Evolutionary conservation across 2,888 invertebrate genomes (phyloP).

Genomic region (Congeria kusceri): DNA sequence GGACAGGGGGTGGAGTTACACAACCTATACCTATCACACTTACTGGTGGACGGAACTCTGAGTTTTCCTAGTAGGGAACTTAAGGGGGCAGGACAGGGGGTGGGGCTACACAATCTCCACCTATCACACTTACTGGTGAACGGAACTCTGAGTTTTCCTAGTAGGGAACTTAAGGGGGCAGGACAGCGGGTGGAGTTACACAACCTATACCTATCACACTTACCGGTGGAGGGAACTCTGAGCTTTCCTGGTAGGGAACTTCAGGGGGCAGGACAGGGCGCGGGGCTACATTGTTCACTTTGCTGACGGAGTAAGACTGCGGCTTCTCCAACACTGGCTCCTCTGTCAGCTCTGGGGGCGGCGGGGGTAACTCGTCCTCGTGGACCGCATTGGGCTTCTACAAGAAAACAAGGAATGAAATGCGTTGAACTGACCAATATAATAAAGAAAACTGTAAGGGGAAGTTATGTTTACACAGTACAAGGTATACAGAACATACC

Average conservation of each 20-base stretch:
- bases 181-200: too few relatives aligned
- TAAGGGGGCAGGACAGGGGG: too few relatives aligned
- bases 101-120: too few relatives aligned
- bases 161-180: too few relatives aligned
- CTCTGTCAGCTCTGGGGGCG: constrained; percentile 76
- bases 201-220: constrained; percentile 32
- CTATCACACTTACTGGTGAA: too few relatives aligned
- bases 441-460: too few relatives aligned
- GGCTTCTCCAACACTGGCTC: constrained; percentile 44
- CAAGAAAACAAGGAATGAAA: background rate
- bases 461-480: too few relatives aligned
- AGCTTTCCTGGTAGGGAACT: constrained; percentile 36
- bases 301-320: constrained; percentile 16
- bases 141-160: too few relatives aligned
- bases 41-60: too few relatives aligned
- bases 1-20: background rate
- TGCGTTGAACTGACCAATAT: too few relatives aligned
- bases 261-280: constrained; percentile 50
- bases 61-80: too few relatives aligned
- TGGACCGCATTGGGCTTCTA: constrained; percentile 58
- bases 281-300: constrained; percentile 46
- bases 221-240: constrained; percentile 74
- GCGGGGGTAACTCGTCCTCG: constrained; percentile 81
- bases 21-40: background rate
- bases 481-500: too few relatives aligned